Evolutionary conservation across 2,888 invertebrate genomes (phyloP).

Genomic region (Lypha dubia): DNA sequence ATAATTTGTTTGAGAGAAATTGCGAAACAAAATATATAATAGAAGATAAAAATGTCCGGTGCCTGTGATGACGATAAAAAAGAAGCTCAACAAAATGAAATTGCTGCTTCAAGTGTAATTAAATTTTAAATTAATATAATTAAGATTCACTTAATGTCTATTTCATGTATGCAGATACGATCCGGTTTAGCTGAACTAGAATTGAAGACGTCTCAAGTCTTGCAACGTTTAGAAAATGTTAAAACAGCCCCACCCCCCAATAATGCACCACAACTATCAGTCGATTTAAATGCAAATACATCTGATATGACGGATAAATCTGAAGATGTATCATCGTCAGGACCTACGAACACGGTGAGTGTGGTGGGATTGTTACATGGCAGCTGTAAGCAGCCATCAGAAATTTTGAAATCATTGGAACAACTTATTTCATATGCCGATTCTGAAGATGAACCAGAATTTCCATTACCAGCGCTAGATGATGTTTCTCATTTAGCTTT

Average conservation of each 20-base stretch:
- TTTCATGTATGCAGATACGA: slow-evolving; percentile 84
- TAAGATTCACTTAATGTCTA: neutral
- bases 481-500: slow-evolving; percentile 87
- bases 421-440: slow-evolving; percentile 87
- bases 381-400: slow-evolving; percentile 84
- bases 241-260: slow-evolving; percentile 76
- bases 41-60: slow-evolving; percentile 75
- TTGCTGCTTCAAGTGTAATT: slow-evolving; percentile 83
- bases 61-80: slow-evolving; percentile 77
- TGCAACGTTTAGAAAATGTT: slow-evolving; percentile 88
- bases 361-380: slow-evolving; percentile 83
- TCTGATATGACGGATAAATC: slow-evolving; percentile 48
- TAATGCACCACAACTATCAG: slow-evolving; percentile 80
- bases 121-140: slow-evolving; percentile 4
- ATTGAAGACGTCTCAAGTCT: slow-evolving; percentile 89
- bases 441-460: slow-evolving; percentile 85
- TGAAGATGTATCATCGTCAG: slow-evolving; percentile 46
- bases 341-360: slow-evolving; percentile 26
- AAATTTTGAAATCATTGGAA: slow-evolving; percentile 85
- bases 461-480: slow-evolving; percentile 86
- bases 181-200: slow-evolving; percentile 87
- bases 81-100: slow-evolving; percentile 80
- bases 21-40: slow-evolving; percentile 35
- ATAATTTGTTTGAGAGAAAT: slow-evolving; percentile 18
- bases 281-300: slow-evolving; percentile 69